A percentile compares a stretch with the other conserved stretches of the same genome.
phyloP scores from a whole-genome alignment of 1,140 invertebrate species.

The Brachystomella parvula region DNA sequence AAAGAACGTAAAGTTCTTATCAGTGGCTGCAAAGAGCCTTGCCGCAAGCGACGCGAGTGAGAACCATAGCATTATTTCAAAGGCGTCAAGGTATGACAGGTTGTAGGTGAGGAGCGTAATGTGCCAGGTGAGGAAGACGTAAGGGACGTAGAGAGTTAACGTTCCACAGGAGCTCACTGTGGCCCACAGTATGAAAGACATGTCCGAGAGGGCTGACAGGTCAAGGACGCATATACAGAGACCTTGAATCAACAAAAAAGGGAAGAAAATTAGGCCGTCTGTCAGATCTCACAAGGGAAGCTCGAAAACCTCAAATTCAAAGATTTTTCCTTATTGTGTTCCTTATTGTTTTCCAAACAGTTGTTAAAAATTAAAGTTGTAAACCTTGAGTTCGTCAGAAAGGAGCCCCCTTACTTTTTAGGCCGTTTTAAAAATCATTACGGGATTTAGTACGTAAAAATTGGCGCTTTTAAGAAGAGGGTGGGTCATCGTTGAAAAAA shows the following conservation, averaged over 20 bases:
- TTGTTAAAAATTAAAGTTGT: no score
- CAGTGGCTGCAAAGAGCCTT: neutral
- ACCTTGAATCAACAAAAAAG: conserved; percentile 14
- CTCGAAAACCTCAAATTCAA: no score
- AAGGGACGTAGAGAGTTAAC: conserved; percentile 19
- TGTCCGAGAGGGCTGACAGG: conserved; percentile 17
- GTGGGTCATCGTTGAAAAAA: no score
- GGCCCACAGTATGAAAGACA: conserved; percentile 26
- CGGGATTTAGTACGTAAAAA: no score
- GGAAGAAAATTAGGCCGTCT: no score
- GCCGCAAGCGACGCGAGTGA: neutral
- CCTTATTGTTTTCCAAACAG: no score
- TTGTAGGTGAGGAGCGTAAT: conserved; percentile 8
- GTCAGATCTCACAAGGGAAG: no score
- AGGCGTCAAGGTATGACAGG: neutral
- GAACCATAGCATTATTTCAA: conserved; percentile 2
- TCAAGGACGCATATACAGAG: conserved; percentile 29
- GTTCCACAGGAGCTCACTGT: conserved; percentile 4
- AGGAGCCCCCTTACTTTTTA: no score
- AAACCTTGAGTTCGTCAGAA: no score
- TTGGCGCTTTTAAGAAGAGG: no score
- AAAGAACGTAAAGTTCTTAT: conserved; percentile 12
- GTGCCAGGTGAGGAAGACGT: conserved; percentile 20
- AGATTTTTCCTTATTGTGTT: no score
- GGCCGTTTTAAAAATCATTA: no score